phyloP scores from a whole-genome alignment of 2,113 vertebrate genomes.

The Furnarius figulus region DNA sequence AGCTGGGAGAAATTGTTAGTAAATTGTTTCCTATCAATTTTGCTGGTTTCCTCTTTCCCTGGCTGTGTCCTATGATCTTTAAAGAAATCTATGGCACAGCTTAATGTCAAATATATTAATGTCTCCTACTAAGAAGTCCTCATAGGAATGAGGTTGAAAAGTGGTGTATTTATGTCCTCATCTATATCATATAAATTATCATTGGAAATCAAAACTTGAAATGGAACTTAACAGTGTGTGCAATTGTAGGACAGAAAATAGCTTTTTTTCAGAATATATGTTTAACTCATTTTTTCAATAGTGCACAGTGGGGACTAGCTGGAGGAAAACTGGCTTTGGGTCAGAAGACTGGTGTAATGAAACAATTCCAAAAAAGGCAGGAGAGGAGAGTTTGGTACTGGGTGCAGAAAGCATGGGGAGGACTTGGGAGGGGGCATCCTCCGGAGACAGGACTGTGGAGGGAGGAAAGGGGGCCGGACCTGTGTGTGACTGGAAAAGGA shows the following conservation, averaged over 20 bases:
- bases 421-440: not conserved
- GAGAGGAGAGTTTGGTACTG: not conserved
- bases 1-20: not conserved
- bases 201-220: not conserved
- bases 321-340: not conserved
- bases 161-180: not conserved
- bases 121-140: not conserved
- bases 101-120: not conserved
- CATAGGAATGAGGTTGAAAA: not conserved
- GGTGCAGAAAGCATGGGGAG: not conserved
- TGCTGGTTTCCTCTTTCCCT: not conserved
- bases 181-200: not conserved
- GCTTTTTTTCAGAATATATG: not conserved
- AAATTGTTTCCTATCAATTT: not conserved
- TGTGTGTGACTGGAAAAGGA: not conserved
- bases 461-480: not conserved
- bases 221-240: not conserved
- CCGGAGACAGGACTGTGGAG: fast-evolving
- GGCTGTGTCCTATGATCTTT: not conserved
- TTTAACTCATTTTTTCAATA: not conserved
- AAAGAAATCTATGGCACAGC: not conserved
- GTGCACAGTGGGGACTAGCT: not conserved
- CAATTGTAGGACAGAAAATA: not conserved
- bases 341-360: not conserved
- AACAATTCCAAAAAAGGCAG: not conserved